These are phyloP conservation scores for Onthophagus sagittarius DNA, from an alignment of 2,888 invertebrate genomes.

Conservation along the genomic window DNA sequence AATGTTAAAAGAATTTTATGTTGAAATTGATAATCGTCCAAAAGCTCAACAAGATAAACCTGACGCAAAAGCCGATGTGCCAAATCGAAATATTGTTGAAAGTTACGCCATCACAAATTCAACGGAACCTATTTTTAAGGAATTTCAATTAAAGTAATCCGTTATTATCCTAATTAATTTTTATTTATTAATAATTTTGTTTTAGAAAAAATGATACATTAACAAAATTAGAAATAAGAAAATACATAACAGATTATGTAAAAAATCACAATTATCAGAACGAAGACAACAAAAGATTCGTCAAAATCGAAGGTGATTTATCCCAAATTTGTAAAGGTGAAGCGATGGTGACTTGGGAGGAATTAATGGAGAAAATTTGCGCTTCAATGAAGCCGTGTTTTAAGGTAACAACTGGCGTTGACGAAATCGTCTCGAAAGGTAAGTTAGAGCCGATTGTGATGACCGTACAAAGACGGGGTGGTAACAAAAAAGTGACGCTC, in stretches of 20 bases:
- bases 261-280: constrained; percentile 57
- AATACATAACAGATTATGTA: constrained; percentile 68
- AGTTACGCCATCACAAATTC: constrained; percentile 65
- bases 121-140: constrained; percentile 60
- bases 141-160: constrained; percentile 55
- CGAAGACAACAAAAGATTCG: constrained; percentile 46
- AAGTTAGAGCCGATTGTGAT: constrained; percentile 76
- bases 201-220: constrained; percentile 42
- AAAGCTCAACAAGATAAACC: constrained; percentile 27
- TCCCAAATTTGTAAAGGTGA: constrained; percentile 46
- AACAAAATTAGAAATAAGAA: constrained; percentile 58
- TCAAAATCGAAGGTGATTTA: constrained; percentile 52
- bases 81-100: constrained; percentile 58
- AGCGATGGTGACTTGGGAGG: constrained; percentile 63
- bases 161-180: too few relatives aligned
- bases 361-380: constrained; percentile 61
- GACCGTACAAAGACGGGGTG: constrained; percentile 70
- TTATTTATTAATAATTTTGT: constrained; percentile 18
- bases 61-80: constrained; percentile 33
- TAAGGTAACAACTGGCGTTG: constrained; percentile 58
- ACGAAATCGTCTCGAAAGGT: constrained; percentile 56
- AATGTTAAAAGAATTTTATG: constrained; percentile 47
- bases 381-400: constrained; percentile 70
- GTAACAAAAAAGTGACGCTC: constrained; percentile 89
- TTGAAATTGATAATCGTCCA: constrained; percentile 43